Base-by-base conservation (phyloP, 2,797 vertebrate genomes). In the Poliocrania exsul region DNA sequence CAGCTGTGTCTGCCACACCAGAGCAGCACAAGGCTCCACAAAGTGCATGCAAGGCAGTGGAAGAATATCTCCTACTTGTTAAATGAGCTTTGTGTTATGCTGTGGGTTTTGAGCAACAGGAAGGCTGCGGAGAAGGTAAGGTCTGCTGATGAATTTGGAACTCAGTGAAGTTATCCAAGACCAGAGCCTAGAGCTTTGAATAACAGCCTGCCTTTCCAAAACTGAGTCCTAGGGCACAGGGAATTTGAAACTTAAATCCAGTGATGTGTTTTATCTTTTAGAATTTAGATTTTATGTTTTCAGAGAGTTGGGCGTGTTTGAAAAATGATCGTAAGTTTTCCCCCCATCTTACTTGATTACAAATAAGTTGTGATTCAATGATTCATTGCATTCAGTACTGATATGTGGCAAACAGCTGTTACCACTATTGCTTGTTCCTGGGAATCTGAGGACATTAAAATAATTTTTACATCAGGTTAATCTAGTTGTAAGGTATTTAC, bases 1-100 rank as follows among this genome's bases (percentile, higher is more conserved):
- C n/a, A 23, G 58, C 5, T 35, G 13, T 4, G 33, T 19, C 54
- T 1, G 1, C 2, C 7, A 37, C 37, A 11, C 38, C 1, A 1
- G 10, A 16, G n/a, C 16, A 42, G 25, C 2, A 4, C 2, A 4
- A 35, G 44, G 50, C 17, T 18, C 28, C 4, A 8, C 38, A 4
- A 47, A 62, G 33, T 53, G 28, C 6, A 3, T 42, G 38, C 0
- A 3, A 42, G 29, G 50, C 6, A 17, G 28, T 17, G n/a, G 58
- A 47, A 71, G 80, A 66, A 23, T n/a, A 31, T 28, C 14, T 75
- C 23, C 16, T 12, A 11, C 16, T 35, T 40, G 29, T 24, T 71
- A 31, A 29, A 2, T 15, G 73, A 33, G 12, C 20, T 75, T 70
- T 51, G 64, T 0, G 2, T 51, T 33, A 11, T 0, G 2, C 33